Base-by-base conservation (phyloP, 2,888 invertebrate genomes). In the Tenthredo amoena region DNA sequence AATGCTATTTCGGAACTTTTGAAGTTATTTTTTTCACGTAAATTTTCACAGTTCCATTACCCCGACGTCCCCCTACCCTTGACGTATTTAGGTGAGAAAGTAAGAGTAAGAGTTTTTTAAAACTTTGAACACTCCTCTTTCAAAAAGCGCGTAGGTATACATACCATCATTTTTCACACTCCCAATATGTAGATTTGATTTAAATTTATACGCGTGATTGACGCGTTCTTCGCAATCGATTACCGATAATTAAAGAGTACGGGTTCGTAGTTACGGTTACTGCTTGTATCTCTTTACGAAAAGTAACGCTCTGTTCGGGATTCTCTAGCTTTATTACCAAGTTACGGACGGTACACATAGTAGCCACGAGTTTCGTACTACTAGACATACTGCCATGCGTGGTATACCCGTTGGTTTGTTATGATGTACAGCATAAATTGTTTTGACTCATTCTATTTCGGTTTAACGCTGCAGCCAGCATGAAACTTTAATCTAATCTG, bases 361-460 rank as follows among this genome's bases (percentile, higher is more conserved):
- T 68, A 34, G 9, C 9, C 31, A 37, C 71, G 1, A 31, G n/a
- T 34, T 71, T 71, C 71, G 40, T 31, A n/a, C 26, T 37, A 71
- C 18, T 12, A 37, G n/a, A 40, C 12, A 40, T 72, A 72, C 37
- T 18, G 26, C 26, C 9, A 15, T 15, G 40, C 40, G 15, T 21
- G n/a, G 43, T 74, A 74, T 26, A 74, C 18, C 31, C 31, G n/a
- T 31, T 31, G 5, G 85, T 71, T 81, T 85, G 81, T 79, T 71
- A 82, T 82, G 81, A 85, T 85, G 37, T 55, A 85, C 71, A 43
- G 40, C 12, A 55, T 85, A 82, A 82, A 85, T 71, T 72, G 85
- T 85, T 85, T 85, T 81, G 68, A 79, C 85, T 85, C 26, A 40
- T 34, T 71, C 47, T 34, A n/a, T 31, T 68, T 47, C 68, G 68